Base-by-base conservation (phyloP, 2,113 vertebrate species). In the Malurus cyaneus region DNA sequence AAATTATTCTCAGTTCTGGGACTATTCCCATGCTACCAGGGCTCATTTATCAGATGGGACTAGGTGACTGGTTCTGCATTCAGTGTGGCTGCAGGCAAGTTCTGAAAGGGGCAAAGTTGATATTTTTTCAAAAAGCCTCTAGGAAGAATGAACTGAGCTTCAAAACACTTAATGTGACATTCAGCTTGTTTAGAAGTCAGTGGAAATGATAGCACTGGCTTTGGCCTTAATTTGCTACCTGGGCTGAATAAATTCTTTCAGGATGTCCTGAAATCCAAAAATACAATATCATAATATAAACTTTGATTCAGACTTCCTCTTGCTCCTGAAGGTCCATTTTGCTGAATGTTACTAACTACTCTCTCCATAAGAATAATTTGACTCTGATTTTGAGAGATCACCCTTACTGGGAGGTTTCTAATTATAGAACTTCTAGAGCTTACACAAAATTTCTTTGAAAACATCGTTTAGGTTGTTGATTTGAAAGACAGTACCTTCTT, bases 401-500 rank as follows among this genome's bases (percentile, higher is more conserved):
- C 10, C 16, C 8, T 31, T 47, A 42, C 0, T 57, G 24, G 14
- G 57, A 50, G 15, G 14, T 14, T 47, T 76, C 53, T 61, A 62
- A 15, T 66, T 56, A 47, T 0, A 67, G 29, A 14, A 25, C 21
- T 62, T 86, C 39, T 34, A 67, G 2, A 47, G 10, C 4, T 88
- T 65, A 23, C 13, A 39, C 3, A 49, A 39, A 65, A 46, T 34
- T 49, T 5, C n/a, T 81, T 76, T 59, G 34, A 72, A 76, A 78
- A 70, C 20, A 20, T 7, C 9, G 23, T 61, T 61, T 31, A 72
- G 11, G 21, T 42, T 65, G 50, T 53, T 86, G 19, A 87, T 69
- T 54, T 62, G 32, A 91, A 80, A 93, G 56, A 59, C 9, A 59
- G 67, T 98, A 99, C 99, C 99, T 98, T 99, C 99, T 95, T 99